phyloP scores from a whole-genome alignment of 2,113 vertebrate species.

The Lampris megalopsis region DNA sequence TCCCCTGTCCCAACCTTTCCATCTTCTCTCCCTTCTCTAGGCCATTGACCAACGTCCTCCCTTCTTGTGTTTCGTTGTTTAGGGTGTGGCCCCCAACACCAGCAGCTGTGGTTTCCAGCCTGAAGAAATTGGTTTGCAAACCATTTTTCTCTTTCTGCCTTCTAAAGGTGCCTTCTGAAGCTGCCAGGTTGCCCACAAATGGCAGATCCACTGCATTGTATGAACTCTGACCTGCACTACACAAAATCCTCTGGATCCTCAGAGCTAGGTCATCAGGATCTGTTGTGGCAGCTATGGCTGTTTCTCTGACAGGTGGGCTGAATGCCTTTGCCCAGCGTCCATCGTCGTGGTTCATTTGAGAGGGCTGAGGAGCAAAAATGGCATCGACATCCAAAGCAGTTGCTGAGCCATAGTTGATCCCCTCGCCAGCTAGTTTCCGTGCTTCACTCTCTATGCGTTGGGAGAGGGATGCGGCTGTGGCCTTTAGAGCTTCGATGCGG shows the following conservation, averaged over 20 bases:
- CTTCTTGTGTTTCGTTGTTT: conserved; percentile 66
- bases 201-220: conserved; percentile 84
- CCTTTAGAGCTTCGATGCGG: conserved; percentile 92
- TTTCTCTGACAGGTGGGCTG: conserved; percentile 84
- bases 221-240: conserved; percentile 79
- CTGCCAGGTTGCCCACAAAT: conserved; percentile 83
- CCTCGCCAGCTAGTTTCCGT: conserved; percentile 87
- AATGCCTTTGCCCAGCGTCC: conserved; percentile 76
- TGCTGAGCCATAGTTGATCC: conserved; percentile 82
- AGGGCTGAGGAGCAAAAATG: conserved; percentile 46
- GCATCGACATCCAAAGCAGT: conserved; percentile 74
- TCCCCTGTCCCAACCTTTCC: conserved; percentile 26
- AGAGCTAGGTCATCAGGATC: conserved; percentile 79
- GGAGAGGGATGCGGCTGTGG: conserved; percentile 93
- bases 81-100: conserved; percentile 48
- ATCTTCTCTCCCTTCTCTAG: conserved; percentile 34
- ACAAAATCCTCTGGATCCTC: conserved; percentile 85
- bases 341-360: conserved; percentile 64
- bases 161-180: conserved; percentile 75
- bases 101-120: conserved; percentile 37
- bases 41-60: conserved; percentile 45
- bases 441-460: conserved; percentile 93
- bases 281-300: background rate
- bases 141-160: conserved; percentile 81
- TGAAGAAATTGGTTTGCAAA: conserved; percentile 72